These are phyloP conservation scores for Apamea sordens DNA, from an alignment of 2,888 invertebrate genomes.

Conservation along the genomic window DNA sequence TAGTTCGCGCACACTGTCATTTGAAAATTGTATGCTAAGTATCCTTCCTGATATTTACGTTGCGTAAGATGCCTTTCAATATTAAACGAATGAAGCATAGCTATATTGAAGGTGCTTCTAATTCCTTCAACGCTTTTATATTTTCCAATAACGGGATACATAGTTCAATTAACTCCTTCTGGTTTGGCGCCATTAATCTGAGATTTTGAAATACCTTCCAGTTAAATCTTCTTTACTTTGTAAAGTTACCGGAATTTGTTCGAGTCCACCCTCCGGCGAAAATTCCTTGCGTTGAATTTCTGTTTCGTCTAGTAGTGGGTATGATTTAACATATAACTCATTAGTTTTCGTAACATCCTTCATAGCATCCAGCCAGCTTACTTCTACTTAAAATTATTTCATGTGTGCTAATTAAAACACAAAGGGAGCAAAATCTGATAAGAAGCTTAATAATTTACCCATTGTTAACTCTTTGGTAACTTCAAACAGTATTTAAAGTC, in stretches of 20 bases:
- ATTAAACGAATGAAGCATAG: background rate
- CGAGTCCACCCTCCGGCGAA: background rate
- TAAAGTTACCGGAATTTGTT: constrained; percentile 1
- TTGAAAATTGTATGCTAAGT: constrained; percentile 63
- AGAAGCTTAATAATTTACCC: constrained; percentile 61
- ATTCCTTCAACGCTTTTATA: background rate
- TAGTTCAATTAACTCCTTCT: background rate
- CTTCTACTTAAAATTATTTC: constrained; percentile 31
- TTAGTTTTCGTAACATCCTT: constrained; percentile 29
- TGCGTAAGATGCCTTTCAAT: constrained; percentile 9
- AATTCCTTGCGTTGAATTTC: constrained; percentile 3
- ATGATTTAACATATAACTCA: constrained; percentile 2
- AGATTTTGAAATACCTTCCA: constrained; percentile 4
- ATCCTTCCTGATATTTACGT: constrained; percentile 16
- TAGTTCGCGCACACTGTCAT: constrained; percentile 61
- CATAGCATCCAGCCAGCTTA: constrained; percentile 34
- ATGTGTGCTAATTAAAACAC: constrained; percentile 55
- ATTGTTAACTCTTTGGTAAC: constrained; percentile 41
- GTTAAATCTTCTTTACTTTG: constrained; percentile 8
- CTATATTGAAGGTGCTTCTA: background rate
- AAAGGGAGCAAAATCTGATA: constrained; percentile 51
- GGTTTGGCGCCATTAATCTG: background rate
- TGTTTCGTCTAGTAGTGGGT: background rate
- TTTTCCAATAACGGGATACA: background rate
- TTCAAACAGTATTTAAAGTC: constrained; percentile 40